phyloP scores from a whole-genome alignment of 2,888 invertebrate species.

The Chalcis sispes region DNA sequence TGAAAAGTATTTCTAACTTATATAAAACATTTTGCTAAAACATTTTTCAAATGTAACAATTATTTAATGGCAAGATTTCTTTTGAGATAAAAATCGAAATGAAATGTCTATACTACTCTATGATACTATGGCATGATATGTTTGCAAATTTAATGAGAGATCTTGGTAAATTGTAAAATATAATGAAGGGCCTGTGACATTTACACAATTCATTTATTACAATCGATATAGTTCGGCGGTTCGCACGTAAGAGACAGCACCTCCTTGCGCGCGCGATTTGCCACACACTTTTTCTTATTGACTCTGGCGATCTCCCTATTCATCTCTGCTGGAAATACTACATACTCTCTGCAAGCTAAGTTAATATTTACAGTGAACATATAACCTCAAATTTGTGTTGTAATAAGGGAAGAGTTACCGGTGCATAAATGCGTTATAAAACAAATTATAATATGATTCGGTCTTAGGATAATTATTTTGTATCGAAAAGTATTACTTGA shows the following conservation, averaged over 20 bases:
- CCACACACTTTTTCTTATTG: too few species aligned
- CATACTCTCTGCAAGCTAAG: not conserved
- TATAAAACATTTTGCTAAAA: slow-evolving; percentile 49
- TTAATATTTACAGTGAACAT: not conserved
- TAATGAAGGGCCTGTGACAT: slow-evolving; percentile 58
- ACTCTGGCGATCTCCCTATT: not conserved
- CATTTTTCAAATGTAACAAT: slow-evolving; percentile 49
- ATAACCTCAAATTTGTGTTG: not conserved
- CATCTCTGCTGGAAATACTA: not conserved
- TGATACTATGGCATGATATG: slow-evolving; percentile 54
- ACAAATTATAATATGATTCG: too few species aligned
- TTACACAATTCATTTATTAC: slow-evolving; percentile 64
- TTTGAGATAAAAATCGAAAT: slow-evolving; percentile 50
- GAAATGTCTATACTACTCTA: slow-evolving; percentile 53
- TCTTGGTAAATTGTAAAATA: slow-evolving; percentile 50
- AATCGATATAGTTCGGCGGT: too few species aligned
- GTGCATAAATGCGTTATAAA: slow-evolving; percentile 64
- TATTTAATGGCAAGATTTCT: slow-evolving; percentile 57
- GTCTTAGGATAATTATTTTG: too few species aligned
- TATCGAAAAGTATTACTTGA: too few species aligned
- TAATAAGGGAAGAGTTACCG: slow-evolving; percentile 44
- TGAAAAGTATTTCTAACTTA: slow-evolving; percentile 51
- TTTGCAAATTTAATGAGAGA: slow-evolving; percentile 55
- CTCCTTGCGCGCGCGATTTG: too few species aligned
- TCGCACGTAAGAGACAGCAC: too few species aligned